These are phyloP conservation scores for Prionailurus viverrinus DNA, from an alignment of 2,113 vertebrate species.

Conservation along the genomic window DNA sequence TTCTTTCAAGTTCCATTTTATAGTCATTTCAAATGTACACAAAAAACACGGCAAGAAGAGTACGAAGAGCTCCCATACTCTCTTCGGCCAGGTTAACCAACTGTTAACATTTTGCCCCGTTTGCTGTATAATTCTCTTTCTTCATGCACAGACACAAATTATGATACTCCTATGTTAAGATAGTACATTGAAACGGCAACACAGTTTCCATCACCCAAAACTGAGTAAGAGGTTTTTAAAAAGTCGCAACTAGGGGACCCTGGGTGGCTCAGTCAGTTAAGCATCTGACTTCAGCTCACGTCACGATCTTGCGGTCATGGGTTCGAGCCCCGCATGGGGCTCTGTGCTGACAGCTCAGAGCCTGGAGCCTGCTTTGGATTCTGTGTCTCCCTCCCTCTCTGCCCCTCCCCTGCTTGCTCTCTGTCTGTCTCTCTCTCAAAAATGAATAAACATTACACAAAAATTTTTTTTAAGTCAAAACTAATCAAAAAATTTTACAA, in stretches of 20 bases:
- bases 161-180: background rate
- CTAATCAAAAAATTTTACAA: background rate
- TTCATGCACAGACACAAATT: background rate
- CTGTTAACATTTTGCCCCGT: background rate
- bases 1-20: conserved; percentile 7
- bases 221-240: background rate
- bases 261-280: no score
- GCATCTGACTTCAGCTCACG: no score
- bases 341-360: no score
- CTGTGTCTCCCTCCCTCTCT: no score
- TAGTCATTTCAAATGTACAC: conserved; percentile 41
- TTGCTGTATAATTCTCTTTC: conserved; percentile 25
- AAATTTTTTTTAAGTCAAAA: background rate
- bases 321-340: no score
- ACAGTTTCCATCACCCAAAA: background rate
- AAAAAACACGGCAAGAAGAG: conserved; percentile 6
- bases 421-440: no score
- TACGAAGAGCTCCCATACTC: background rate
- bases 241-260: background rate
- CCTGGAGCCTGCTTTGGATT: no score
- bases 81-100: background rate
- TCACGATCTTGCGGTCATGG: no score
- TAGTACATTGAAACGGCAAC: background rate
- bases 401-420: no score
- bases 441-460: no score